Conservation (phyloP, 2,888 invertebrate species). For the Macaria notata region DNA sequence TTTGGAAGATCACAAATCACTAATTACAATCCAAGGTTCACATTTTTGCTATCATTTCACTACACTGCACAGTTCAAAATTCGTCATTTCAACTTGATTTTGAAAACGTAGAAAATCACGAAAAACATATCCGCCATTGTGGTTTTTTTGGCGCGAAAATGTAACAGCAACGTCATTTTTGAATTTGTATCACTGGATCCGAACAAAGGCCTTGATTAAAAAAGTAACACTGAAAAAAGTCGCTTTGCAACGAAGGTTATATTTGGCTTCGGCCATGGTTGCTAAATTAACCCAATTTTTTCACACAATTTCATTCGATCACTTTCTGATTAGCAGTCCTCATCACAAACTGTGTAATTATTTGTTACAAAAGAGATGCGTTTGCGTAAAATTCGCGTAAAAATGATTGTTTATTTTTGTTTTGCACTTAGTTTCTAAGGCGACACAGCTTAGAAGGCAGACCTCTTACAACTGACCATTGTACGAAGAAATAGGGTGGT, state of each 20-base stretch:
- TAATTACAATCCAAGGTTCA: slow-evolving; percentile 31
- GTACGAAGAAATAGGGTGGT: slow-evolving; percentile 67
- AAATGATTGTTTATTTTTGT: slow-evolving; percentile 75
- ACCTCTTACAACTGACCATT: slow-evolving; percentile 72
- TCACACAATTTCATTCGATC: background rate
- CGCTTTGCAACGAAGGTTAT: slow-evolving; percentile 52
- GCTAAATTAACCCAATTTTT: slow-evolving; percentile 39
- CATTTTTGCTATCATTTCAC: slow-evolving; percentile 41
- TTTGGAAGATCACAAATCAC: slow-evolving; percentile 35
- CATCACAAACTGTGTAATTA: background rate
- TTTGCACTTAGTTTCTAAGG: slow-evolving; percentile 76
- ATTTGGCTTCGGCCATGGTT: slow-evolving; percentile 53
- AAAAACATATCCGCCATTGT: slow-evolving; percentile 60
- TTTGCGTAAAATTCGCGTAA: slow-evolving; percentile 24
- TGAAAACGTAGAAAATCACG: slow-evolving; percentile 69
- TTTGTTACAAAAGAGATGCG: background rate
- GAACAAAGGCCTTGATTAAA: slow-evolving; percentile 2
- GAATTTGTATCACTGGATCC: slow-evolving; percentile 11
- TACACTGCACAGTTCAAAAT: slow-evolving; percentile 38
- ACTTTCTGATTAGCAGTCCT: background rate
- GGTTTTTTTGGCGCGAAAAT: slow-evolving; percentile 75
- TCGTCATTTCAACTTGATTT: slow-evolving; percentile 79
- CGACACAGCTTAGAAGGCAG: slow-evolving; percentile 69
- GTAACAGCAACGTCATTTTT: slow-evolving; percentile 63
- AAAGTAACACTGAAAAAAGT: slow-evolving; percentile 30